Evolutionary conservation across 37 sponge, comb jelly and placozoan genomes (phyloP).

Genomic region (Hexactinellida sp.): DNA sequence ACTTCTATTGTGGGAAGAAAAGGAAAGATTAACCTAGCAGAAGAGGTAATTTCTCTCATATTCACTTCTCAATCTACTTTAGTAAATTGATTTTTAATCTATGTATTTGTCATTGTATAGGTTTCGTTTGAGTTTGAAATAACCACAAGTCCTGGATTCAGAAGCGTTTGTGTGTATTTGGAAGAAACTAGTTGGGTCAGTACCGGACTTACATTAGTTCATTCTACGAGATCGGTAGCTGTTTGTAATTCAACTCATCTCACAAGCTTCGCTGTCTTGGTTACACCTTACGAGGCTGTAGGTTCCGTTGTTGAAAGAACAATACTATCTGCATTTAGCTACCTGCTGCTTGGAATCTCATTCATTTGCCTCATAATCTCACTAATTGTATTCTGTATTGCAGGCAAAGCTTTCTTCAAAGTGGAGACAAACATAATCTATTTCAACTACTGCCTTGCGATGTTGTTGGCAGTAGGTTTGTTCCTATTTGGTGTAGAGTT

Average conservation of each 20-base stretch:
- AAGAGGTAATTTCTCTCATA: background rate
- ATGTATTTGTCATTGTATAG: too few species aligned
- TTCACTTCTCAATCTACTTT: background rate
- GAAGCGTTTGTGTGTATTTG: background rate
- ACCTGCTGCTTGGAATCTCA: background rate
- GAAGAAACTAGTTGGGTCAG: background rate
- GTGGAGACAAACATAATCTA: background rate
- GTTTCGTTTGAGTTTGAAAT: background rate
- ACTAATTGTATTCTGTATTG: background rate
- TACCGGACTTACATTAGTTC: background rate
- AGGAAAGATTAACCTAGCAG: background rate
- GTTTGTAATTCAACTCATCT: background rate
- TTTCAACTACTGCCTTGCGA: background rate
- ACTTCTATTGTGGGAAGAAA: background rate
- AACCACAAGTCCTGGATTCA: background rate
- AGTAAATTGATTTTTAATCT: background rate
- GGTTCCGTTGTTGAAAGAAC: background rate
- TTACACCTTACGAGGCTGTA: background rate
- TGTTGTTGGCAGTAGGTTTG: background rate
- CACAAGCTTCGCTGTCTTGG: background rate
- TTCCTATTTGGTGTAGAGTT: background rate
- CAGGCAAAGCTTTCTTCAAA: background rate
- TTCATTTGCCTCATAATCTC: background rate
- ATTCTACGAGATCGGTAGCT: too few species aligned
- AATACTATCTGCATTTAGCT: background rate